Evolutionary conservation across 2,888 invertebrate species (phyloP).

Genomic region (Adelphocoris suturalis): DNA sequence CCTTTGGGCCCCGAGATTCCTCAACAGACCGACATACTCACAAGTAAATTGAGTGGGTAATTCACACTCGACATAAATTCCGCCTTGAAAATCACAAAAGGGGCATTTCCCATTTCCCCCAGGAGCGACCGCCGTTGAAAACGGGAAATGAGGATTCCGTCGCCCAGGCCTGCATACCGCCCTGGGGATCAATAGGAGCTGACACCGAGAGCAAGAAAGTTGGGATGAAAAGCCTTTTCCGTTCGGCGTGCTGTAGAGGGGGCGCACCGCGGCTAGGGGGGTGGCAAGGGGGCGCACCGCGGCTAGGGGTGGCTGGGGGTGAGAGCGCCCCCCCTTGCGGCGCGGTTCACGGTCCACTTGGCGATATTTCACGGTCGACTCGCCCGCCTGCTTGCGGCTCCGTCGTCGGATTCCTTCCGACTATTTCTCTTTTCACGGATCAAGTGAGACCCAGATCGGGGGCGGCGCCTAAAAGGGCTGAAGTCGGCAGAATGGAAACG

Average conservation of each 20-base stretch:
- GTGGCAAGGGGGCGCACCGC: neutral
- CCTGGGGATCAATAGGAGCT: constrained; percentile 28
- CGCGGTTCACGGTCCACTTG: constrained; percentile 55
- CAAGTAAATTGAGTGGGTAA: constrained; percentile 16
- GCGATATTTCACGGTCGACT: constrained; percentile 43
- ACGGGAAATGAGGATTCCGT: constrained; percentile 3
- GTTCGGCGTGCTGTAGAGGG: neutral
- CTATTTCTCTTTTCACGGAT: constrained; percentile 42
- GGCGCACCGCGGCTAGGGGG: neutral
- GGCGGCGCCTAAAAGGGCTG: neutral
- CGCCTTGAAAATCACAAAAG: neutral
- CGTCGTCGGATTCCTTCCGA: constrained; percentile 39
- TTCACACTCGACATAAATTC: constrained; percentile 28
- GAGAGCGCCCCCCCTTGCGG: neutral
- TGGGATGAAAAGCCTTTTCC: constrained; percentile 39
- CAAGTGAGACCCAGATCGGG: constrained; percentile 23
- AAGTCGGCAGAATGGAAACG: neutral
- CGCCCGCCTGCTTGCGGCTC: constrained; percentile 23
- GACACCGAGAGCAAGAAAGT: constrained; percentile 23
- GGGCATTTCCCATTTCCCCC: neutral
- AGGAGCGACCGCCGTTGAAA: constrained; percentile 1
- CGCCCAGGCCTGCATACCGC: neutral
- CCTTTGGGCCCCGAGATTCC: too few relatives aligned
- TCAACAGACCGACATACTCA: neutral
- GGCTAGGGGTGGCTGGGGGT: neutral